Conservation (phyloP, 2,113 vertebrate species). For the Erinaceus europaeus region DNA sequence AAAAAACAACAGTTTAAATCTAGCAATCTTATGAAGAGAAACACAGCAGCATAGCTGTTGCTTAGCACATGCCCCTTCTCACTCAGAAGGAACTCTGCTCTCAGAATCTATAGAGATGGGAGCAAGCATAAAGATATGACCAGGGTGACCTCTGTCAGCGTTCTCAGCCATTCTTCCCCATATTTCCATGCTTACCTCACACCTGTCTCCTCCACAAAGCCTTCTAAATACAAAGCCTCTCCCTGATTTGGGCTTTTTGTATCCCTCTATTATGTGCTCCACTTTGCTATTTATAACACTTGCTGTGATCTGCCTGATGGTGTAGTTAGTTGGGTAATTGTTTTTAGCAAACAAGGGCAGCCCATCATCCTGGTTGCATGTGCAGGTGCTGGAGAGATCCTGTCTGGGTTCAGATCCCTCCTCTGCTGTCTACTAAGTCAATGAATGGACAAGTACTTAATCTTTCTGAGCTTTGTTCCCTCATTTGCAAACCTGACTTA, state of each 20-base stretch:
- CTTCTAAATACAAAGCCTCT: not conserved
- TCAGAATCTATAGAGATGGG: fast-evolving
- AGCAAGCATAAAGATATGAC: not conserved
- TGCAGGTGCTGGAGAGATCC: not conserved
- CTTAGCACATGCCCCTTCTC: not conserved
- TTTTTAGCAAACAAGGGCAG: not conserved
- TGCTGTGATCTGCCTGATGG: not conserved
- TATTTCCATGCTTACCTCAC: not conserved
- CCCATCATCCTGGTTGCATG: not conserved
- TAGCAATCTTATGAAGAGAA: not conserved
- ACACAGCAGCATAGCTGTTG: fast-evolving
- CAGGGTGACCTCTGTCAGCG: not conserved
- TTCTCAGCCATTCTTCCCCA: not conserved
- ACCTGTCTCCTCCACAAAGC: not conserved
- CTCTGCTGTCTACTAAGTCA: not conserved
- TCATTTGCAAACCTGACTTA: not conserved
- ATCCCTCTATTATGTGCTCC: not conserved
- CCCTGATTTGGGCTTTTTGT: not conserved
- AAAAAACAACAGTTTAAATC: not conserved
- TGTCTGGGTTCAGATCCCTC: too few species aligned
- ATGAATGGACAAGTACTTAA: not conserved
- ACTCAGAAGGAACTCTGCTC: not conserved
- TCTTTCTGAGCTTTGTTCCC: not conserved
- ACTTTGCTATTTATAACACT: not conserved
- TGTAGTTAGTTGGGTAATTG: not conserved